A percentile compares a stretch with the other conserved stretches of the same genome.
These are phyloP conservation scores for Scaptodrosophila latifasciaeformis DNA, from an alignment of 2,888 invertebrate genomes.

Conservation along the genomic window DNA sequence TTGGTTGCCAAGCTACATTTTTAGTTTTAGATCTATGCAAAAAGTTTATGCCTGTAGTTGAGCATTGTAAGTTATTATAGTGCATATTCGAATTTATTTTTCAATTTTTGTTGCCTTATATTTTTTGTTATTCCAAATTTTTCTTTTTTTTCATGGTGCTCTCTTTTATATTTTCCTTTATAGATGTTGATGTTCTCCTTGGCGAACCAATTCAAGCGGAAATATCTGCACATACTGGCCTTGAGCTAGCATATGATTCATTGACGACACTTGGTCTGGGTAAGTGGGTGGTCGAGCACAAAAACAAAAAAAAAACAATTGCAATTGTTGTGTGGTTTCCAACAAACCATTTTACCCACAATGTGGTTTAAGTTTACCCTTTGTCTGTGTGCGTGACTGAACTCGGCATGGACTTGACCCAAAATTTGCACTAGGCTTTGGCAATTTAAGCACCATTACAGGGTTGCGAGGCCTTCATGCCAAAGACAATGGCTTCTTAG, in stretches of 20 bases:
- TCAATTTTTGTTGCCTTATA: conserved; percentile 11
- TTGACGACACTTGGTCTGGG: conserved; percentile 83
- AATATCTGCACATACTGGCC: conserved; percentile 83
- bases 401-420: conserved; percentile 45
- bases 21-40: conserved; percentile 50
- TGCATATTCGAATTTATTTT: conserved; percentile 4
- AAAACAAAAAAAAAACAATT: no score
- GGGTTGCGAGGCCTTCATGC: no score
- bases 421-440: conserved; percentile 26
- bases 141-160: conserved; percentile 20
- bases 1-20: conserved; percentile 32
- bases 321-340: neutral
- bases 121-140: conserved; percentile 15
- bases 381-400: neutral
- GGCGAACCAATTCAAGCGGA: conserved; percentile 87
- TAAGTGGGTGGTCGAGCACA: conserved; percentile 72
- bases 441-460: no score
- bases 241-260: conserved; percentile 84
- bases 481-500: no score
- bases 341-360: neutral
- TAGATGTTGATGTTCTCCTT: conserved; percentile 82
- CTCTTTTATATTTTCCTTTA: conserved; percentile 23
- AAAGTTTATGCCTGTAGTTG: conserved; percentile 40
- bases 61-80: conserved; percentile 46
- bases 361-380: no score